Conservation (phyloP, 2,113 vertebrate genomes). For the Lepus timidus region DNA sequence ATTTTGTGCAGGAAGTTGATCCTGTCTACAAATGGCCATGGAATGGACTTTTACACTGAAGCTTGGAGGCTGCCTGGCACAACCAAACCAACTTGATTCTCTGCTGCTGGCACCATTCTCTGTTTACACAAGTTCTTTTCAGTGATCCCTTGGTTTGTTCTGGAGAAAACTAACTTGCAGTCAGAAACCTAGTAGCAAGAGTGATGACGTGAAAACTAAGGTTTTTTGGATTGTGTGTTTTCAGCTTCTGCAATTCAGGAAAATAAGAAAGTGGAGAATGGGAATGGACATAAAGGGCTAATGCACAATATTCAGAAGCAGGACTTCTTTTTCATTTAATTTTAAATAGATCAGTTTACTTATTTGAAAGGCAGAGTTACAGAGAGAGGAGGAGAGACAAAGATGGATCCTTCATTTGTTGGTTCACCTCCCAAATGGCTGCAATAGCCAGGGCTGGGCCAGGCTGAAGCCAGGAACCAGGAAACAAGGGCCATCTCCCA, state of each 20-base stretch:
- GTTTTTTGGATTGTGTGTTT: not conserved
- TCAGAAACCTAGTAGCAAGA: not conserved
- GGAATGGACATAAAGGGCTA: not conserved
- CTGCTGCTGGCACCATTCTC: not conserved
- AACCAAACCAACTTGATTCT: not conserved
- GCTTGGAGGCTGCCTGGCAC: not conserved
- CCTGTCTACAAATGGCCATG: not conserved
- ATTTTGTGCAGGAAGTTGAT: not conserved
- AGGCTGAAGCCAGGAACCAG: no score
- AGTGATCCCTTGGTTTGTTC: not conserved
- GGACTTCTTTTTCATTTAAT: not conserved
- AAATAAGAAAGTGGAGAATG: not conserved
- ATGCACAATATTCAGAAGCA: not conserved
- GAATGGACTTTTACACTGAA: not conserved
- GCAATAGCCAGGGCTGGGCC: no score
- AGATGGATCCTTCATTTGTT: no score
- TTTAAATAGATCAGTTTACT: no score
- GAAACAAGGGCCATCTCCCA: no score
- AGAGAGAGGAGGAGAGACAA: no score
- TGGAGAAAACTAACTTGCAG: not conserved
- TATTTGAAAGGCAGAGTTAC: no score
- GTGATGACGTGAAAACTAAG: not conserved
- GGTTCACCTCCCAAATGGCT: no score
- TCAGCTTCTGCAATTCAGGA: not conserved
- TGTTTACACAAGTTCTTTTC: constrained; percentile 14